Conservation (phyloP, 2,888 invertebrate species). For the Cordilura impudica region DNA sequence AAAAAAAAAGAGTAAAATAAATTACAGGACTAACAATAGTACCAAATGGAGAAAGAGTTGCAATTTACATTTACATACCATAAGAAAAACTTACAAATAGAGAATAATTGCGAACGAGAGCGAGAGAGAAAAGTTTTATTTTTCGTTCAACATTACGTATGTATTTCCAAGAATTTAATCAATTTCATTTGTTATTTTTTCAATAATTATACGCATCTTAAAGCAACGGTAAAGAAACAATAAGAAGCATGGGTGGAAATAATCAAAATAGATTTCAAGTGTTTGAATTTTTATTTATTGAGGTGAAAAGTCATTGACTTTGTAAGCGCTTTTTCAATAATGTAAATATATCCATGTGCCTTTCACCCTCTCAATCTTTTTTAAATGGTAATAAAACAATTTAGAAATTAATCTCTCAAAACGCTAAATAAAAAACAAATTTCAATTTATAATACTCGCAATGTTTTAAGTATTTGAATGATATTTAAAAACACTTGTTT, state of each 20-base stretch:
- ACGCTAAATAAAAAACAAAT: neutral
- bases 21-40: neutral
- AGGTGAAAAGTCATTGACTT: slow-evolving; percentile 59
- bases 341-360: slow-evolving; percentile 29
- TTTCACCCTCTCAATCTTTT: neutral
- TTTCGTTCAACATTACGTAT: slow-evolving; percentile 12
- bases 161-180: slow-evolving; percentile 43
- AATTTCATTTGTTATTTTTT: slow-evolving; percentile 37
- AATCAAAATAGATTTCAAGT: slow-evolving; percentile 26
- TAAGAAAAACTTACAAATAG: neutral
- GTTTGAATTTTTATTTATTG: slow-evolving; percentile 42
- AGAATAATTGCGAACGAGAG: neutral
- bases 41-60: neutral
- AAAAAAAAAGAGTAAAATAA: neutral
- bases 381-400: slow-evolving; percentile 14
- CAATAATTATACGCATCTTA: slow-evolving; percentile 37
- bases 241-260: neutral
- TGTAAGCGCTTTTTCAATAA: slow-evolving; percentile 16
- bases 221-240: neutral
- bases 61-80: neutral
- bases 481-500: neutral
- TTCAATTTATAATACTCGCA: neutral
- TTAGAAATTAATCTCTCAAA: neutral
- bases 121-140: neutral
- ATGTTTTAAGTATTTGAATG: neutral